A percentile compares a stretch with the other conserved stretches of the same genome.
phyloP scores from a whole-genome alignment of 2,113 vertebrate species.

The Zosterops hypoxanthus region DNA sequence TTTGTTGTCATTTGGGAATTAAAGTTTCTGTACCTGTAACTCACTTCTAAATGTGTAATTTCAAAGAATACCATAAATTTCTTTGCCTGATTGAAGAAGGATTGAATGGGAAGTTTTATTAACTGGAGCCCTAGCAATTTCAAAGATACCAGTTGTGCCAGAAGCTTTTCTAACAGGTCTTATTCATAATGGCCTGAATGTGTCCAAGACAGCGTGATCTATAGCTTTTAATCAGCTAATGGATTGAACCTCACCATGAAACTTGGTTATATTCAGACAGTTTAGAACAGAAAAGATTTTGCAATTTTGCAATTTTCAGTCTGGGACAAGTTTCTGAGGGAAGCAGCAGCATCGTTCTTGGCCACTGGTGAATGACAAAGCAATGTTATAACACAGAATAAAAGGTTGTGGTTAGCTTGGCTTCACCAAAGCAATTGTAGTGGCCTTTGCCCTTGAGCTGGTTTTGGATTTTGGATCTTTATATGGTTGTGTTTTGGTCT shows the following conservation, averaged over 20 bases:
- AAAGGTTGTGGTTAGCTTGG: not conserved
- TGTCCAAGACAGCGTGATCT: conserved; percentile 65
- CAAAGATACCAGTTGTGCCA: conserved; percentile 47
- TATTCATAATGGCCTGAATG: conserved; percentile 67
- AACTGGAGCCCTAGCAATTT: conserved; percentile 70
- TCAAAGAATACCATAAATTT: conserved; percentile 49
- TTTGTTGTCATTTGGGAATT: not conserved
- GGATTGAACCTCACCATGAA: conserved; percentile 51
- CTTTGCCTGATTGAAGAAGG: conserved; percentile 21
- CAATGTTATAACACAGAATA: not conserved
- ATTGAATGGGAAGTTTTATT: conserved; percentile 69
- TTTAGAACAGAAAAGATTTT: conserved; percentile 52
- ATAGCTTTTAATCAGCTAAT: conserved; percentile 79
- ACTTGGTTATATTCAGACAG: conserved; percentile 25
- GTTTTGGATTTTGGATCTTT: not conserved
- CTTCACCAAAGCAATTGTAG: not conserved
- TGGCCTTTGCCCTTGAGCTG: not conserved
- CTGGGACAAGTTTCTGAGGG: not conserved
- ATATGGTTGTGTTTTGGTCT: not conserved
- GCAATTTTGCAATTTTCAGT: conserved; percentile 6
- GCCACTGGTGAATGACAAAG: not conserved
- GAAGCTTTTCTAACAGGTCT: conserved; percentile 66
- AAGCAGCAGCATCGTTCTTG: not conserved
- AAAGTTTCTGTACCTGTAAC: not conserved
- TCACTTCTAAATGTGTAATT: conserved; percentile 59